These are phyloP conservation scores for Anhinga rufa DNA, from an alignment of 2,113 vertebrate species.

Conservation along the genomic window DNA sequence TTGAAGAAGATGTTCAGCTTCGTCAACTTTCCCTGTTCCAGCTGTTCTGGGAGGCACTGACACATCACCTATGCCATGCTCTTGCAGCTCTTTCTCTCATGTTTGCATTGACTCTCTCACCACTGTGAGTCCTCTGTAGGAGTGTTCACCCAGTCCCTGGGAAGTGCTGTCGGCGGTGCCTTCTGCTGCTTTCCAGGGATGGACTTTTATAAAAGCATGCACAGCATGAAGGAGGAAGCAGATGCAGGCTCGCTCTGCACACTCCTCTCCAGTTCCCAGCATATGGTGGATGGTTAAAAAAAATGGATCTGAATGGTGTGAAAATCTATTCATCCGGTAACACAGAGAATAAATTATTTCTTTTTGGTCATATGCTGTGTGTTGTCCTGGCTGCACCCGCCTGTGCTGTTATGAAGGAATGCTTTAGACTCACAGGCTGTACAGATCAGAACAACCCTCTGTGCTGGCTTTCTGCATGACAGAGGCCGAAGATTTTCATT, in stretches of 20 bases:
- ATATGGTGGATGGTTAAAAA: constrained; percentile 38
- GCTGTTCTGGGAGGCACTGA: neutral
- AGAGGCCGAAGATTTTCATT: neutral
- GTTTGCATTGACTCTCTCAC: neutral
- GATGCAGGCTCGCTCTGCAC: neutral
- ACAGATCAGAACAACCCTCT: neutral
- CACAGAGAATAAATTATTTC: constrained; percentile 49
- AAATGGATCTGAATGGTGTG: constrained; percentile 22
- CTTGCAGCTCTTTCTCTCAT: fast-evolving
- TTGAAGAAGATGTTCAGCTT: neutral
- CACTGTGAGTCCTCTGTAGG: neutral
- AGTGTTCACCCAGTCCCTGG: neutral
- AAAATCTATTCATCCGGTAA: constrained; percentile 46
- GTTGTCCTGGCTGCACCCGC: neutral
- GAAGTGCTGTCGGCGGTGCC: neutral
- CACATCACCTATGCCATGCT: fast-evolving
- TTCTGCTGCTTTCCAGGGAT: constrained; percentile 29
- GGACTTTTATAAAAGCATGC: neutral
- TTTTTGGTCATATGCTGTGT: neutral
- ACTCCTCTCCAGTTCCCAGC: neutral
- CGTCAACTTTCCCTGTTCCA: neutral
- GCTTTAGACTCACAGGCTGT: neutral
- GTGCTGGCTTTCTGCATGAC: neutral
- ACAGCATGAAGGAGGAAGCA: constrained; percentile 40
- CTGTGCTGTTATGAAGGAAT: constrained; percentile 17